A percentile compares a stretch with the other conserved stretches of the same genome.
These are phyloP conservation scores for Drosophila mettleri DNA, from an alignment of 2,888 invertebrate genomes.

Conservation along the genomic window DNA sequence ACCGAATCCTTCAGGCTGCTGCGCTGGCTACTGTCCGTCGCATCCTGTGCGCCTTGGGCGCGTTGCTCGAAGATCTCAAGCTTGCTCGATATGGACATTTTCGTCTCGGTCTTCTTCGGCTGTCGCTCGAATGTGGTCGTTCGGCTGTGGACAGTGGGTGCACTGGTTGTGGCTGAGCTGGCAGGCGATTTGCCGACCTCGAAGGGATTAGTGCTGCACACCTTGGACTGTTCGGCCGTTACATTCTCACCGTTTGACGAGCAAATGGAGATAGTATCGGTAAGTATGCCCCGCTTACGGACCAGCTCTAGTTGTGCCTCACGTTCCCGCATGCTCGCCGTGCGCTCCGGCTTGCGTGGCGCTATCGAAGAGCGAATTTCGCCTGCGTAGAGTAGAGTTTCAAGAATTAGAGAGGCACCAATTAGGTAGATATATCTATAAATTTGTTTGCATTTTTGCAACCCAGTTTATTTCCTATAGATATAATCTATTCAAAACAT, in stretches of 20 bases:
- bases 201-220: constrained; percentile 54
- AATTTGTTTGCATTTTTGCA: not conserved
- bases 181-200: constrained; percentile 38
- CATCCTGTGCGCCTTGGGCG: constrained; percentile 45
- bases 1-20: constrained; percentile 85
- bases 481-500: constrained; percentile 17
- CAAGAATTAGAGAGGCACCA: not conserved
- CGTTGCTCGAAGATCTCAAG: constrained; percentile 83
- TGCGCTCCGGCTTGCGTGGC: constrained; percentile 93
- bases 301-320: constrained; percentile 89
- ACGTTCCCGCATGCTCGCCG: constrained; percentile 93
- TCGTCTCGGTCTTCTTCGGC: constrained; percentile 78
- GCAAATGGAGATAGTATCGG: constrained; percentile 85
- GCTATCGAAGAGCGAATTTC: constrained; percentile 93
- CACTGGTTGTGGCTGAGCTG: constrained; percentile 5
- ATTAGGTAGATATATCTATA: not conserved
- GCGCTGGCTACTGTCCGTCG: constrained; percentile 65
- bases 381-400: constrained; percentile 85
- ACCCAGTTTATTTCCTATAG: constrained; percentile 1
- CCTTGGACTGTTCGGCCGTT: constrained; percentile 69
- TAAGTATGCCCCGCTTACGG: constrained; percentile 83
- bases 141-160: constrained; percentile 67
- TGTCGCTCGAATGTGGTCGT: constrained; percentile 83
- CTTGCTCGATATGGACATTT: constrained; percentile 80
- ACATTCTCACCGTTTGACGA: constrained; percentile 85